phyloP scores from a whole-genome alignment of 2,113 vertebrate genomes.

The human region GRCh38 chr11:84708501-84709000 shows the following conservation, averaged over 20 bases:
- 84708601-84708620: constrained; percentile 65
- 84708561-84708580: constrained; percentile 66
- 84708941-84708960: not conserved
- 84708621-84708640: constrained; percentile 64
- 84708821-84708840: constrained; percentile 46
- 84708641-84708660: constrained; percentile 68
- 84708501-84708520: not conserved
- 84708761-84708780: constrained; percentile 43
- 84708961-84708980: constrained; percentile 13
- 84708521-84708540: constrained; percentile 18
- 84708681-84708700: constrained; percentile 75
- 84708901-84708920: constrained; percentile 51
- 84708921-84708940: constrained; percentile 50
- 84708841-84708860: constrained; percentile 35
- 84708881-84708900: constrained; percentile 27
- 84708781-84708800: constrained; percentile 12
- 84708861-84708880: constrained; percentile 13
- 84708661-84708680: constrained; percentile 62
- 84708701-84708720: constrained; percentile 68
- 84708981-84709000: not conserved
- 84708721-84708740: constrained; percentile 60
- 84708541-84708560: constrained; percentile 66
- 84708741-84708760: constrained; percentile 55
- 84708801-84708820: constrained; percentile 59
- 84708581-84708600: constrained; percentile 24